Evolutionary conservation across 92 coral and sea anemone species (phyloP).

Genomic region (Siderastrea radians): DNA sequence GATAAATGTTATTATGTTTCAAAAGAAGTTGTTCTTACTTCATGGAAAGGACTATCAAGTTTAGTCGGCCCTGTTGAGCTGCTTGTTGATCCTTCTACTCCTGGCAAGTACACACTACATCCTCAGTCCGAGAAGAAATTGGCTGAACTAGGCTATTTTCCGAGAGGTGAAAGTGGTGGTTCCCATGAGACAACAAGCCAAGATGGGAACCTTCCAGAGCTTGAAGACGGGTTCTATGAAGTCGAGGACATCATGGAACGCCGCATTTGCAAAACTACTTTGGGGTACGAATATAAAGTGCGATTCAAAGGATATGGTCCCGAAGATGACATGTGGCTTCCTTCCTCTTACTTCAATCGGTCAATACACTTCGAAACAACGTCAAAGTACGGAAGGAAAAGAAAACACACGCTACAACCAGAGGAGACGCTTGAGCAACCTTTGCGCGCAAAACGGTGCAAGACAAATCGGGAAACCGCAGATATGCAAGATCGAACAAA

Average conservation of each 20-base stretch:
- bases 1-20: constrained; percentile 17
- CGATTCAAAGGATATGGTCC: constrained; percentile 59
- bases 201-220: background rate
- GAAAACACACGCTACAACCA: constrained; percentile 1
- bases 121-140: background rate
- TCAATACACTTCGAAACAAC: background rate
- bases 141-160: background rate
- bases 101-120: constrained; percentile 10
- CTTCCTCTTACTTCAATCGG: constrained; percentile 36
- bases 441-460: constrained; percentile 5
- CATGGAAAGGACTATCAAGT: constrained; percentile 35
- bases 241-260: constrained; percentile 26
- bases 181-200: too few relatives aligned
- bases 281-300: constrained; percentile 59
- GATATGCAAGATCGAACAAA: background rate
- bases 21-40: constrained; percentile 18
- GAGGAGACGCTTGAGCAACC: background rate
- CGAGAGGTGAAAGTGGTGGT: constrained; percentile 2
- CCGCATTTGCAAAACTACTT: constrained; percentile 22
- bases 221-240: constrained; percentile 31
- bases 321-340: constrained; percentile 67
- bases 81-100: background rate
- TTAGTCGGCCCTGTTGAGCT: constrained; percentile 30
- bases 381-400: background rate
- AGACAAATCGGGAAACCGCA: background rate